A percentile compares a stretch with the other conserved stretches of the same genome.
Evolutionary conservation across 2,113 vertebrate species (phyloP).

Genomic region (Suncus etruscus): DNA sequence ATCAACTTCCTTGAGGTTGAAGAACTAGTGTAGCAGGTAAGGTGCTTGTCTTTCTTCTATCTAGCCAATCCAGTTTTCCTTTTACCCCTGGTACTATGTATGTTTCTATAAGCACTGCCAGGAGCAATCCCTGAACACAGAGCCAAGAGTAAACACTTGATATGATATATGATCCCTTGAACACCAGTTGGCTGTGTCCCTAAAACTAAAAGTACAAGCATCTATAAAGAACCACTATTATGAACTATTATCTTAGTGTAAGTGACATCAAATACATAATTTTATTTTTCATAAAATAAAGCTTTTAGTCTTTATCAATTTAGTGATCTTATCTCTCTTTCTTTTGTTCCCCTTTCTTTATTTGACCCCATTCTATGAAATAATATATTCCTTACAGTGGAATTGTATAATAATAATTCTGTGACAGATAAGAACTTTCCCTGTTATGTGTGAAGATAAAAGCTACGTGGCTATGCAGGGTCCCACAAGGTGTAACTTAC

Average conservation of each 20-base stretch:
- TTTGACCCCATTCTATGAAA: neutral
- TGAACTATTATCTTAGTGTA: neutral
- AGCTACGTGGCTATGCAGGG: neutral
- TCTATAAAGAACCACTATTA: neutral
- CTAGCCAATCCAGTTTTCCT: no score
- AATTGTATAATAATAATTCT: neutral
- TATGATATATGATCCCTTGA: no score
- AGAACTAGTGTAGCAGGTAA: no score
- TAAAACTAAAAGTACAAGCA: neutral
- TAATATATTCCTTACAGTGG: neutral
- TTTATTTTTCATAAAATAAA: slow-evolving; percentile 35
- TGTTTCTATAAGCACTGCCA: no score
- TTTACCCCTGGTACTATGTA: no score
- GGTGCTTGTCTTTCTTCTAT: no score
- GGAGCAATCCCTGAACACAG: no score
- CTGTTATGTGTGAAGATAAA: neutral
- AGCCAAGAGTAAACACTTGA: no score
- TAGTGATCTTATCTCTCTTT: neutral
- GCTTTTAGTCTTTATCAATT: neutral
- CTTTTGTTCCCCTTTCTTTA: neutral
- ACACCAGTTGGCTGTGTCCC: neutral
- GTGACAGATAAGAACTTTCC: neutral
- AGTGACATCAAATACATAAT: neutral
- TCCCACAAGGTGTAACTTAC: slow-evolving; percentile 77
- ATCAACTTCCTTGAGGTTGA: no score